Conservation (phyloP, 2,888 invertebrate species). For the Drosophila barbarae region DNA sequence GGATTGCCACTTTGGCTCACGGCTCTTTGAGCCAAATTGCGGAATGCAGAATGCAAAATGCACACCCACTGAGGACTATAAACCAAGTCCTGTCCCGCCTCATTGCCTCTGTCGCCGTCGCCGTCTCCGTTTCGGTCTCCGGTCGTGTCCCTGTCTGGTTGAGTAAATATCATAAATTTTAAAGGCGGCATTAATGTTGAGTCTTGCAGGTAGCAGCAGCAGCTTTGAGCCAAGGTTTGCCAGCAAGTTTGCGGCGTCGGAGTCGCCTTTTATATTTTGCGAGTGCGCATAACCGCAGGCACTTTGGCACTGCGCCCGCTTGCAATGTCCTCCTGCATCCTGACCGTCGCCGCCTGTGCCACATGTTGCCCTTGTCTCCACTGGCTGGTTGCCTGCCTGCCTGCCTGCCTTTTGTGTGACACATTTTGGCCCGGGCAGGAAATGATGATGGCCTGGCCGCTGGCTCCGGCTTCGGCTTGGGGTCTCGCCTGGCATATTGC, state of each 20-base stretch:
- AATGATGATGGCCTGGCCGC: constrained; percentile 25
- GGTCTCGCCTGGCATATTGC: constrained; percentile 29
- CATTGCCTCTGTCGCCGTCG: constrained; percentile 33
- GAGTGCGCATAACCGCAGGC: constrained; percentile 67
- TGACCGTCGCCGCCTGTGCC: constrained; percentile 12
- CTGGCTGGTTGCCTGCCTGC: not conserved
- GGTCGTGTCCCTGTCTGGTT: constrained; percentile 47
- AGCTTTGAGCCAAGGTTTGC: constrained; percentile 14
- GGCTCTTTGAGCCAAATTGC: constrained; percentile 24
- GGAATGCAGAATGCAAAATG: constrained; percentile 14
- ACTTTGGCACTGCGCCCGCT: constrained; percentile 57
- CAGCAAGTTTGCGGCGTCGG: constrained; percentile 12
- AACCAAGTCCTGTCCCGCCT: constrained; percentile 49
- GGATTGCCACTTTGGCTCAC: constrained; percentile 35
- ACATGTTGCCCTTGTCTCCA: constrained; percentile 48
- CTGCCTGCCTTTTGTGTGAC: constrained; percentile 37
- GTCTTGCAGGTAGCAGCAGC: constrained; percentile 31
- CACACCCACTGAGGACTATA: constrained; percentile 38
- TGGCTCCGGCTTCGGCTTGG: not conserved
- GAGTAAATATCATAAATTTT: constrained; percentile 76
- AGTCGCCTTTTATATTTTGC: constrained; percentile 6
- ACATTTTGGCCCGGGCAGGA: constrained; percentile 42
- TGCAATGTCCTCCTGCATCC: constrained; percentile 6
- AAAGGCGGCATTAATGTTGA: constrained; percentile 63
- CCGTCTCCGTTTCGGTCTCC: constrained; percentile 26